A percentile compares a stretch with the other conserved stretches of the same genome.
phyloP scores from a whole-genome alignment of 2,113 vertebrate species.

The Leiothrix lutea region DNA sequence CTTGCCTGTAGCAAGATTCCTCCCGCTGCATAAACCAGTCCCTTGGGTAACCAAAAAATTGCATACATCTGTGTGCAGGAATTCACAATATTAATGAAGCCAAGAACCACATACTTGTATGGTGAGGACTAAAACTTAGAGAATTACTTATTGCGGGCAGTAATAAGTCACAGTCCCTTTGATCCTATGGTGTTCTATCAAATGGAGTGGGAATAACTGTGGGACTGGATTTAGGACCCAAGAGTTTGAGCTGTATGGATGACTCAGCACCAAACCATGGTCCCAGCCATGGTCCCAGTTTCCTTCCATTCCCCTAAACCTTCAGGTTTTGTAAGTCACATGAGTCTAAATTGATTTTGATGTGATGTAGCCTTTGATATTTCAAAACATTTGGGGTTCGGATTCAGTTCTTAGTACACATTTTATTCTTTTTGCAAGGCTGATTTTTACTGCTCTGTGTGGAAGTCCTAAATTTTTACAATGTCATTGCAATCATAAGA shows the following conservation, averaged over 20 bases:
- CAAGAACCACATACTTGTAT: neutral
- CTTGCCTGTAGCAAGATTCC: neutral
- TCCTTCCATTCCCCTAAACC: neutral
- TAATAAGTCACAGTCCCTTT: neutral
- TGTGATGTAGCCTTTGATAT: neutral
- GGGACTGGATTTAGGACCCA: neutral
- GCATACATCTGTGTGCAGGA: neutral
- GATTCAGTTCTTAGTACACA: neutral
- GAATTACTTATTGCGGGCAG: neutral
- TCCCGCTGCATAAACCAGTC: neutral
- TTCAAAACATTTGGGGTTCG: neutral
- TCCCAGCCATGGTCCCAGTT: fast-evolving
- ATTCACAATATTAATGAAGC: neutral
- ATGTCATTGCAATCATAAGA: neutral
- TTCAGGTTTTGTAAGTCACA: neutral
- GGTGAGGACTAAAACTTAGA: neutral
- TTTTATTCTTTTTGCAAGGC: neutral
- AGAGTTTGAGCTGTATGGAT: neutral
- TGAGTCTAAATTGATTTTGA: neutral
- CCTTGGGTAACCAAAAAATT: neutral
- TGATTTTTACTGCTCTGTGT: neutral
- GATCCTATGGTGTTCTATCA: neutral
- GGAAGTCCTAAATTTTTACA: neutral
- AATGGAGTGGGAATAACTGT: neutral
- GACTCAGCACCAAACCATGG: neutral